A percentile compares a stretch with the other conserved stretches of the same genome.
Conservation (phyloP, 2,888 invertebrate species). For the Tachystola acroxantha region DNA sequence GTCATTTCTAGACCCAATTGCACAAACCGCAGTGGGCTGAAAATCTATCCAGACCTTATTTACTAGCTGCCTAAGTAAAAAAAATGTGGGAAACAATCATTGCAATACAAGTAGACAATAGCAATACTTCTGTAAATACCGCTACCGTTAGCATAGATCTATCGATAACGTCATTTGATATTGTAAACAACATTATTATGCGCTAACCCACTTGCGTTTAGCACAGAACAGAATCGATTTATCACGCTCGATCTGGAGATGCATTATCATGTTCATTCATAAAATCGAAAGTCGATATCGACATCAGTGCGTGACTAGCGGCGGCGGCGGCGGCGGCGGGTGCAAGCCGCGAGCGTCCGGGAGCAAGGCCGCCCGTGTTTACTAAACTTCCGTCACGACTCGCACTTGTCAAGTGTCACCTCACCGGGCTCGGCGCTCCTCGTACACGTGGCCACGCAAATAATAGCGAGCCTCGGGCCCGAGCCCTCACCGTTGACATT, state of each 20-base stretch:
- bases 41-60: too few species aligned
- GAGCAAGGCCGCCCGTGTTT: constrained; percentile 72
- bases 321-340: constrained; percentile 23
- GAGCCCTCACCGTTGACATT: constrained; percentile 71
- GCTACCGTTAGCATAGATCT: background rate
- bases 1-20: too few species aligned
- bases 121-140: background rate
- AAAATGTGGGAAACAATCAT: too few species aligned
- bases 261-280: constrained; percentile 58
- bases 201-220: constrained; percentile 42
- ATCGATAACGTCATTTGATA: background rate
- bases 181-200: constrained; percentile 9
- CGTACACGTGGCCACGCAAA: constrained; percentile 72
- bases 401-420: constrained; percentile 57
- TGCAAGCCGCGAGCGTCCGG: constrained; percentile 39
- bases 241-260: constrained; percentile 47
- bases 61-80: too few species aligned
- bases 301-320: constrained; percentile 48
- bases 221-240: constrained; percentile 40
- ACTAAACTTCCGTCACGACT: constrained; percentile 70
- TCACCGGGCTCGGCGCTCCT: constrained; percentile 9
- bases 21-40: too few species aligned
- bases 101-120: too few species aligned
- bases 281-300: constrained; percentile 26
- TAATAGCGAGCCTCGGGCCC: constrained; percentile 60